Base-by-base conservation (phyloP, 2,797 vertebrate species). In the Valencia hispanica region DNA sequence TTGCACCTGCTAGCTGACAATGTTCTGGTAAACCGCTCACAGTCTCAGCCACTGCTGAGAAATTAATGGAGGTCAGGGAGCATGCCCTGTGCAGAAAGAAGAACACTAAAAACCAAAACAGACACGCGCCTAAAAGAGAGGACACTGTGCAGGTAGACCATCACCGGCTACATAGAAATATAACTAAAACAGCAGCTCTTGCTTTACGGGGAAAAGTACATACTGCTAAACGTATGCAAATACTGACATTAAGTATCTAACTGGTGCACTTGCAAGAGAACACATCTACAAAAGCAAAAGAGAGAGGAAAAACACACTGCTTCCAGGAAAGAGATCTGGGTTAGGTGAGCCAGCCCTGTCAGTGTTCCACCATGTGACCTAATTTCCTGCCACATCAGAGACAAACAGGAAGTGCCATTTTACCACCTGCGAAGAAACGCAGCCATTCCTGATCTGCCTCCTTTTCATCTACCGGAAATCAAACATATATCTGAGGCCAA, bases 11-110 rank as follows among this genome's bases (percentile, higher is more conserved):
- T 51, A 74, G 84, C 80, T 76, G 81, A 84, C 81, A 89, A 77
- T 86, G 61, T 94, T 94, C 93, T 93, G 93, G 92, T 93, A 94
- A 94, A 93, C 87, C 80, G 5, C 90, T 92, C 91, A 79, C 78
- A 80, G 78, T 74, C 79, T 70, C 69, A 87, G 77, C 68, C 65
- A 43, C 77, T 93, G 92, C 91, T 92, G 91, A 94, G 92, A 94
- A 94, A 89, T 74, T 80, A 88, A 92, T 90, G 87, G 81, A 90
- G 91, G 91, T 89, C 90, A 94, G 39, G 74, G 72, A 86, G 81
- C 74, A 77, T 75, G 65, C 68, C 59, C 79, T 68, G 73, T 30
- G 61, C 27, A 78, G 73, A 48, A 34, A 74, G 12, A 70, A 32
- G 25, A 68, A 72, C 63, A 69, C 55, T 30, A 5, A 5, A 43